These are phyloP conservation scores for Chaenocephalus aceratus DNA, from an alignment of 2,113 vertebrate genomes.

Conservation along the genomic window DNA sequence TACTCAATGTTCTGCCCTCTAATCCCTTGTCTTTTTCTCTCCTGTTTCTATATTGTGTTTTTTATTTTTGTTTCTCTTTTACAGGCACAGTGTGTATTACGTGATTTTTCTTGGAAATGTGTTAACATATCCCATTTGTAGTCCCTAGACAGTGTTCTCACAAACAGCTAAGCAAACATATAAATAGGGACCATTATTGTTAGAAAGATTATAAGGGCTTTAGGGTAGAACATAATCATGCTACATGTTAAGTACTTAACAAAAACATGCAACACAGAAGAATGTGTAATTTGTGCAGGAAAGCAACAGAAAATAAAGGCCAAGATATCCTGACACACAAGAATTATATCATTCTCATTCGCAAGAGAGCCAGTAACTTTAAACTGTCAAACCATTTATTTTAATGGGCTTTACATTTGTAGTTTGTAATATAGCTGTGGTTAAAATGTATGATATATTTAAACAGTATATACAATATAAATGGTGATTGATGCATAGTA, in stretches of 20 bases:
- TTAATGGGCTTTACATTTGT: not conserved
- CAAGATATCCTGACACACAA: not conserved
- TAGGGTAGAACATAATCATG: not conserved
- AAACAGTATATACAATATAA: too few relatives aligned
- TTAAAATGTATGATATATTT: not conserved
- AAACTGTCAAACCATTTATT: not conserved
- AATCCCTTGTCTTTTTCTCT: not conserved
- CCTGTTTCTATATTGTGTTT: not conserved
- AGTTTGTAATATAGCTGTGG: not conserved
- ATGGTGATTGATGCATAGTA: too few relatives aligned
- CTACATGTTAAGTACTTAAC: not conserved
- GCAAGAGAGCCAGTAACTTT: not conserved
- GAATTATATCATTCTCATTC: not conserved
- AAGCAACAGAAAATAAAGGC: not conserved
- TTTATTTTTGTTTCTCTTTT: not conserved
- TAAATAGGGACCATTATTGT: not conserved
- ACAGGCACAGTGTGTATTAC: not conserved
- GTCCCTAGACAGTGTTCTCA: too few relatives aligned
- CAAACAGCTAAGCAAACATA: not conserved
- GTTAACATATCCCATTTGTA: not conserved
- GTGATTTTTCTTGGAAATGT: too few relatives aligned
- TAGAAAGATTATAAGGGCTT: not conserved
- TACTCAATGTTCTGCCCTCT: slow-evolving; percentile 6
- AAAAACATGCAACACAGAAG: not conserved
- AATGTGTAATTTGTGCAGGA: not conserved